Conservation (phyloP, 2,888 invertebrate species). For the Dorcus parallelipipedus region DNA sequence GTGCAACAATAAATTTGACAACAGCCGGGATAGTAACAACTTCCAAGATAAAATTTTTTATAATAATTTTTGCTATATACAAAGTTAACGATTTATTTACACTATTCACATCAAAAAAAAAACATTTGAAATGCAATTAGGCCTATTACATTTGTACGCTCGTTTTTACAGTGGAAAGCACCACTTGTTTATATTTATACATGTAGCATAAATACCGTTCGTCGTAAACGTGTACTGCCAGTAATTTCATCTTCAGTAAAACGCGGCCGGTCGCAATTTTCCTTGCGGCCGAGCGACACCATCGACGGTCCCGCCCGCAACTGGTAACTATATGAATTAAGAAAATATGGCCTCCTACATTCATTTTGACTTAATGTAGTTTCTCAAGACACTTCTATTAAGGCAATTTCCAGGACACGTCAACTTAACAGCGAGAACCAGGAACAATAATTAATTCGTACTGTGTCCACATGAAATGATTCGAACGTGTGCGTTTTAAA, state of each 20-base stretch:
- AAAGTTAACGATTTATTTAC: slow-evolving; percentile 40
- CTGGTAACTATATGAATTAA: slow-evolving; percentile 18
- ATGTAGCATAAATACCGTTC: background rate
- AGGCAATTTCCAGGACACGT: slow-evolving; percentile 29
- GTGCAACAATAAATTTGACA: slow-evolving; percentile 38
- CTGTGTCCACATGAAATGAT: background rate
- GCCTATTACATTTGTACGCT: slow-evolving; percentile 48
- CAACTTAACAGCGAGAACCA: slow-evolving; percentile 16
- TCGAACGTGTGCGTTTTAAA: slow-evolving; percentile 6
- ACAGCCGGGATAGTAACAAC: slow-evolving; percentile 45
- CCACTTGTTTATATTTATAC: slow-evolving; percentile 26
- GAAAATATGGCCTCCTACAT: slow-evolving; percentile 19
- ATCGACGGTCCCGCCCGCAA: background rate
- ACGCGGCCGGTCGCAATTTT: no score
- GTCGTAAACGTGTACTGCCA: no score
- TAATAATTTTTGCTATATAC: slow-evolving; percentile 31
- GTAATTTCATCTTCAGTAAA: no score
- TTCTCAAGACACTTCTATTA: slow-evolving; percentile 33
- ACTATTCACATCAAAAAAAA: slow-evolving; percentile 31
- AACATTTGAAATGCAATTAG: slow-evolving; percentile 34
- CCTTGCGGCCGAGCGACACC: no score
- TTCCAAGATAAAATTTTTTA: slow-evolving; percentile 16
- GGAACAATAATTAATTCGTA: slow-evolving; percentile 8
- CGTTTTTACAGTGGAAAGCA: slow-evolving; percentile 41
- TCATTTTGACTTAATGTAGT: slow-evolving; percentile 15